Evolutionary conservation across 2,888 invertebrate species (phyloP).

Genomic region (Cylindroiulus punctatus): DNA sequence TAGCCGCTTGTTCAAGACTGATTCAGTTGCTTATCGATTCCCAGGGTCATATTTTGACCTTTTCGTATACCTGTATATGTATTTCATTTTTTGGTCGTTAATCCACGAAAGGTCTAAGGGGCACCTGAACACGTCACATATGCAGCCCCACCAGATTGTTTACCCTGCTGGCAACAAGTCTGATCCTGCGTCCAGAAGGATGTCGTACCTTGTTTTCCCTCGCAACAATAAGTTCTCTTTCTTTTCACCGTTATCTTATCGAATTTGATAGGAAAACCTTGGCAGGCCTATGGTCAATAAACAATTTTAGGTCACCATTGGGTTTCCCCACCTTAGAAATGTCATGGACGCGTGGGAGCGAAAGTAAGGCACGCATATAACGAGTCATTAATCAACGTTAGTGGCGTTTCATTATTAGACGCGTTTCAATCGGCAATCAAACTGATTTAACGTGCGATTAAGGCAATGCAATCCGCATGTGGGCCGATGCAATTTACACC

Average conservation of each 20-base stretch:
- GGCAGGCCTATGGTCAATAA: constrained; percentile 18
- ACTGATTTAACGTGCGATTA: neutral
- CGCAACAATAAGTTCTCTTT: neutral
- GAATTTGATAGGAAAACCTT: constrained; percentile 7
- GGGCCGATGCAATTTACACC: neutral
- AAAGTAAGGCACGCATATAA: neutral
- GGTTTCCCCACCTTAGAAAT: neutral
- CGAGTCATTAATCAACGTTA: constrained; percentile 1
- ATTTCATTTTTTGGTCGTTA: too few species aligned
- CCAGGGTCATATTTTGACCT: too few species aligned
- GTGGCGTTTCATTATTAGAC: neutral
- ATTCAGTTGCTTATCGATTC: too few species aligned
- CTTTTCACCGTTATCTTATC: neutral
- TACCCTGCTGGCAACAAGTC: neutral
- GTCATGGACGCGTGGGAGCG: constrained; percentile 18
- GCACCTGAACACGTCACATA: neutral
- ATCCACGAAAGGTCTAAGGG: neutral
- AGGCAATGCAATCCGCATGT: neutral
- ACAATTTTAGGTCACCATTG: constrained; percentile 1
- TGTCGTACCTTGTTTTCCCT: neutral
- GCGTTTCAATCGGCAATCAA: constrained; percentile 2
- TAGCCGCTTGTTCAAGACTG: too few species aligned
- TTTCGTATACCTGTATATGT: too few species aligned
- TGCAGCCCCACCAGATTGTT: neutral
- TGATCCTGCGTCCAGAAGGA: constrained; percentile 1